Evolutionary conservation across 2,113 vertebrate genomes (phyloP).

Genomic region (Atractosteus spatula): DNA sequence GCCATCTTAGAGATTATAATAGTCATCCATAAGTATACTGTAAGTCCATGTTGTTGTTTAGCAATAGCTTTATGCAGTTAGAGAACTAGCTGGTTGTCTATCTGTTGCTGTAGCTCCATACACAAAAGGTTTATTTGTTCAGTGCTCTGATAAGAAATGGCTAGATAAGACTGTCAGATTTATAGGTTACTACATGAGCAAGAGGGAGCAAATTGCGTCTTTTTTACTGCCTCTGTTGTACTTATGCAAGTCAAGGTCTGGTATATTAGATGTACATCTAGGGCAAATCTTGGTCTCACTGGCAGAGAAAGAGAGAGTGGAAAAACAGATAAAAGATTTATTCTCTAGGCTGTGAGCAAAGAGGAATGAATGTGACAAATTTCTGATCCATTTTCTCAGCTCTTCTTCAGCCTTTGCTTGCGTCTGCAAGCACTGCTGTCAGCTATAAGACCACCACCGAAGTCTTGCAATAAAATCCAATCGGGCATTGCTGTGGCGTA

Average conservation of each 20-base stretch:
- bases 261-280: not conserved
- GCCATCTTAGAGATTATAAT: too few relatives aligned
- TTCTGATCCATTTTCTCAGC: not conserved
- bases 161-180: too few relatives aligned
- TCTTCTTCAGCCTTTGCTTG: conserved; percentile 6
- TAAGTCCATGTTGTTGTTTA: too few relatives aligned
- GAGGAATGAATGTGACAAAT: conserved; percentile 7
- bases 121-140: too few relatives aligned
- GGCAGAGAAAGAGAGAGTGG: not conserved
- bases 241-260: too few relatives aligned
- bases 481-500: conserved; percentile 25
- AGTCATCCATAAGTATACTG: too few relatives aligned
- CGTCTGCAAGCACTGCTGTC: not conserved
- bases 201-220: too few relatives aligned
- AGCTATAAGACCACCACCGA: conserved; percentile 1
- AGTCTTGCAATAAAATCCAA: not conserved
- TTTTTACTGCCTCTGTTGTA: too few relatives aligned
- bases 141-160: too few relatives aligned
- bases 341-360: not conserved
- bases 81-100: not conserved
- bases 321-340: conserved; percentile 7
- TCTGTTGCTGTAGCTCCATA: not conserved
- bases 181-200: too few relatives aligned
- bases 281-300: not conserved
- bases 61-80: too few relatives aligned